Evolutionary conservation across 2,888 invertebrate species (phyloP), one percentile per base, ranked within the genome.

Genomic region (Oscheius sp.): DNA sequence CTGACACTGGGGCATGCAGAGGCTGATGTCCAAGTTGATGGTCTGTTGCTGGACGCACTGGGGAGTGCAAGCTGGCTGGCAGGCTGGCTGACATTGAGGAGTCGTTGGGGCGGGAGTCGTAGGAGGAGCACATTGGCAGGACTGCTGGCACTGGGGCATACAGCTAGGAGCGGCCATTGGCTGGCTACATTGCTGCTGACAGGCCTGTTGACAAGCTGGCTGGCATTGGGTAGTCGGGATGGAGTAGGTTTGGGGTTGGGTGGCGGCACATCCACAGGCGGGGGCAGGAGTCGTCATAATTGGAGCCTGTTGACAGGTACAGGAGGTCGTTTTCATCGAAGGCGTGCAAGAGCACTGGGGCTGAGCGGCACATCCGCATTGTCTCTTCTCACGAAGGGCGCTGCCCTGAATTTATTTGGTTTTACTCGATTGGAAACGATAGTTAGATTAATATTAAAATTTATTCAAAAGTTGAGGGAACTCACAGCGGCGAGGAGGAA

Each of bases 331-430:
- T 4, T n/a, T 27, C 5, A 50, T 46, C 29, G 53, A 48, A 12
- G 69, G 63, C n/a, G 70, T 58, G 39, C 75, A 75, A 20, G 71
- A 71, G 64, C 75, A 75, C 15, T 25, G 8, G 20, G 70, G 33
- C 57, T 72, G 71, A 20, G 64, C 65, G 45, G 75, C 75, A 69
- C 76, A 76, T 67, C 74, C 74, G 65, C 76, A 76, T 63, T 76
- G 76, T 71, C 76, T 74, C 72, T 74, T 74, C 61, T 76, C 76
- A 57, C 76, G 72, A 42, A 76, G 46, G 53, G 71, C 73, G 61
- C 71, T 77, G 64, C 69, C 75, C 75, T 75, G 46, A 61, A 73
- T n/a, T n/a, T n/a, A n/a, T n/a, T n/a, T n/a, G n/a, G n/a, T n/a
- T n/a, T n/a, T n/a, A n/a, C n/a, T n/a, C n/a, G n/a, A n/a, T n/a